Conservation (phyloP, 2,113 vertebrate genomes). For the Callithrix jacchus region DNA sequence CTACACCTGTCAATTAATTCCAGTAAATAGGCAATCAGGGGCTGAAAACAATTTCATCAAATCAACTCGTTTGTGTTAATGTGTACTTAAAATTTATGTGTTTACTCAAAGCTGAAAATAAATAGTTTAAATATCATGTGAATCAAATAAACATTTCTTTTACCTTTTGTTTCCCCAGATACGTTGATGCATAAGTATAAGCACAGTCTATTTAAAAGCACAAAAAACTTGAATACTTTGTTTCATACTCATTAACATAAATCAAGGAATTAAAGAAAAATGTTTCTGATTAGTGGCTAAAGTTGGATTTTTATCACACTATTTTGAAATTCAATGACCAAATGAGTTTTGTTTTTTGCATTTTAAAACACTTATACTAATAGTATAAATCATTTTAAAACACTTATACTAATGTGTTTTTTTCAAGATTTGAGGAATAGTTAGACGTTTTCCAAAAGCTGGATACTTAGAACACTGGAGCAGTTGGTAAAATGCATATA, state of each 20-base stretch:
- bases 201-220: neutral
- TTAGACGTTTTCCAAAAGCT: neutral
- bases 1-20: constrained; percentile 55
- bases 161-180: neutral
- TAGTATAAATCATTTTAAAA: neutral
- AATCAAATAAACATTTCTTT: neutral
- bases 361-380: neutral
- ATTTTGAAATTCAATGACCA: neutral
- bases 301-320: neutral
- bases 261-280: neutral
- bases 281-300: neutral
- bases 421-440: neutral
- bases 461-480: neutral
- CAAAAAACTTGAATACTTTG: neutral
- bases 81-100: constrained; percentile 36
- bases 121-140: neutral
- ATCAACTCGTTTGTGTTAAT: constrained; percentile 26
- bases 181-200: neutral
- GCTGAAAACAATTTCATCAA: constrained; percentile 45
- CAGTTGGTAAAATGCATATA: fast-evolving
- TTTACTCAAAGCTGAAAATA: constrained; percentile 47
- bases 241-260: neutral
- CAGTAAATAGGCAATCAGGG: constrained; percentile 52
- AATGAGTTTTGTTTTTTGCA: neutral
- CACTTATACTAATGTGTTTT: neutral